These are phyloP conservation scores for Tolmerus cingulatus DNA, from an alignment of 2,888 invertebrate genomes.

Conservation along the genomic window DNA sequence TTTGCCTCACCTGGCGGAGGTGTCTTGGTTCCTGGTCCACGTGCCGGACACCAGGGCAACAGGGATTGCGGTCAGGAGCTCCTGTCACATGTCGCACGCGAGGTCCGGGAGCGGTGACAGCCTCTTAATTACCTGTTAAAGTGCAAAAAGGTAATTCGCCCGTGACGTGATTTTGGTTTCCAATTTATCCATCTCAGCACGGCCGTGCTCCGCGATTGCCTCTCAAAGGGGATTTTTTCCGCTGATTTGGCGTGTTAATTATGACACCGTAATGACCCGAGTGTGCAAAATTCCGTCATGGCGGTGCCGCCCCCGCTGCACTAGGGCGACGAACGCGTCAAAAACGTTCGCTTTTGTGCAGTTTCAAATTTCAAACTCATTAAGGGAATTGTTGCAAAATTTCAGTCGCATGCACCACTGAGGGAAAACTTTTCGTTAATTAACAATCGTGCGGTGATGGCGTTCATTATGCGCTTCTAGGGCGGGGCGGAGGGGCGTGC, in stretches of 20 bases:
- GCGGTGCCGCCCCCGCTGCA: not conserved
- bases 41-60: not conserved
- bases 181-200: not conserved
- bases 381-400: slow-evolving; percentile 24
- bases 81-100: not conserved
- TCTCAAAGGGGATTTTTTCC: not conserved
- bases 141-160: not conserved
- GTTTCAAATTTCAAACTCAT: slow-evolving; percentile 13
- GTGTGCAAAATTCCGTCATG: not conserved
- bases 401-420: not conserved
- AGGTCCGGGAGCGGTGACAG: not conserved
- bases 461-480: not conserved
- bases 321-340: not conserved
- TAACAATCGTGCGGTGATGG: slow-evolving; percentile 1
- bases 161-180: not conserved
- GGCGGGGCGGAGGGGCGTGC: not conserved
- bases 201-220: not conserved
- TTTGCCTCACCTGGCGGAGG: not conserved
- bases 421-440: slow-evolving; percentile 12
- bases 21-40: not conserved
- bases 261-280: not conserved
- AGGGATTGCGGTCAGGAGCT: not conserved
- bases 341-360: not conserved
- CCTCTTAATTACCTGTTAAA: not conserved
- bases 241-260: slow-evolving; percentile 5